A percentile compares a stretch with the other conserved stretches of the same genome.
Evolutionary conservation across 2,888 invertebrate genomes (phyloP).

Genomic region (Physocephala rufipes): DNA sequence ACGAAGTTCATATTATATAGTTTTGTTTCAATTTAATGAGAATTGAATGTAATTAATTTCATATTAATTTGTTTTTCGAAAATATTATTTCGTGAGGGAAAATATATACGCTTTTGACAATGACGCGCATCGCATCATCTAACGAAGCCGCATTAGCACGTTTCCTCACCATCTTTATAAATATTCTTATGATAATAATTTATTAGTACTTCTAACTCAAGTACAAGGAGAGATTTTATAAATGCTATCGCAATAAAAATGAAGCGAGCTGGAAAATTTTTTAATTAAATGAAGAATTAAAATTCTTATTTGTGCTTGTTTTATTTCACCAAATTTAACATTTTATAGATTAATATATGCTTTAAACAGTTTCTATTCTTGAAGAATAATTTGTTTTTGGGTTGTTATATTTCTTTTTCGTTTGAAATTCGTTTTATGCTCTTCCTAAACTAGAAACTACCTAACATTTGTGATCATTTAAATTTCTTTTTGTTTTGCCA

Average conservation of each 20-base stretch:
- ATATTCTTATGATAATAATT: slow-evolving; percentile 2
- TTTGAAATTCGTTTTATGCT: too few species aligned
- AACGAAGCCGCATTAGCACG: not conserved
- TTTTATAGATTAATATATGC: slow-evolving; percentile 2
- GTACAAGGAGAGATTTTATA: not conserved
- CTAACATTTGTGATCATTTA: too few species aligned
- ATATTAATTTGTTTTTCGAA: not conserved
- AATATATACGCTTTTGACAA: not conserved
- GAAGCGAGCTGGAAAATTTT: not conserved
- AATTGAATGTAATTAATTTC: not conserved
- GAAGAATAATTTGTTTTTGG: not conserved
- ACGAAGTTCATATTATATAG: not conserved
- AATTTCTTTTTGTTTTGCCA: too few species aligned
- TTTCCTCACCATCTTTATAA: slow-evolving; percentile 9
- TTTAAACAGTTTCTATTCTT: slow-evolving; percentile 12
- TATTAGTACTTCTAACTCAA: not conserved
- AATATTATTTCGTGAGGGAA: not conserved
- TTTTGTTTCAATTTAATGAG: not conserved
- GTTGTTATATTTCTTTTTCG: not conserved
- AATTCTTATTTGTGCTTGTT: not conserved
- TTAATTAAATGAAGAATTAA: slow-evolving; percentile 2
- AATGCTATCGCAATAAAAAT: not conserved
- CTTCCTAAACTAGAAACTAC: too few species aligned
- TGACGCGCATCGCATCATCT: too few species aligned
- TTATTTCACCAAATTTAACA: slow-evolving; percentile 8